Conservation (phyloP, 2,797 vertebrate genomes). For the Hemitrygon akajei region DNA sequence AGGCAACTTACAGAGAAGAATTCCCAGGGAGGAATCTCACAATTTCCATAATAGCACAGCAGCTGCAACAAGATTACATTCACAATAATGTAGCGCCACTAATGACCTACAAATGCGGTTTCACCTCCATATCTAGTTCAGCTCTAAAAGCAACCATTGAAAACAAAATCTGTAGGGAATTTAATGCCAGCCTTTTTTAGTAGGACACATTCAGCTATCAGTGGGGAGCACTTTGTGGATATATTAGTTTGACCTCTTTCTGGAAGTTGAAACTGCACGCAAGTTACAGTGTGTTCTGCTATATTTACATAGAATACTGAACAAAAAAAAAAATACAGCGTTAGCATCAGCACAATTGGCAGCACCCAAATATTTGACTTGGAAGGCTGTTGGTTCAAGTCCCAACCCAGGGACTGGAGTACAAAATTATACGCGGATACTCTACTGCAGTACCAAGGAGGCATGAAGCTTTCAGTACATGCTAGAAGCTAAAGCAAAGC, state of each 20-base stretch:
- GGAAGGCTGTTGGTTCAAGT: too few relatives aligned
- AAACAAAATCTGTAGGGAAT: constrained; percentile 1
- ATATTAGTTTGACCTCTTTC: neutral
- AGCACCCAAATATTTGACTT: too few relatives aligned
- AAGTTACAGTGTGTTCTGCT: neutral
- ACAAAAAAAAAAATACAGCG: too few relatives aligned
- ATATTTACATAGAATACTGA: too few relatives aligned
- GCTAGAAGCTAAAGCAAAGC: too few relatives aligned
- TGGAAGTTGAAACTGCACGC: too few relatives aligned
- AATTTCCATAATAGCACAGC: neutral
- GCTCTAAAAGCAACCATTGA: neutral
- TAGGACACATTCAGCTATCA: neutral
- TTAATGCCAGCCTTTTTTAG: neutral
- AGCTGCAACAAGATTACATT: neutral
- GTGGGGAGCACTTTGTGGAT: neutral
- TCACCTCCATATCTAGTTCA: constrained; percentile 9
- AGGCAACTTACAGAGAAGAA: neutral
- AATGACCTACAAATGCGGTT: neutral
- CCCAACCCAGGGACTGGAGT: too few relatives aligned
- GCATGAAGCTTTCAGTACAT: too few relatives aligned
- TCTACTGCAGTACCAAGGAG: too few relatives aligned
- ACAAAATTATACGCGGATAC: too few relatives aligned
- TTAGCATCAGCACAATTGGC: too few relatives aligned
- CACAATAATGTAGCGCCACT: neutral
- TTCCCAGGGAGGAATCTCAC: neutral